Base-by-base conservation (phyloP, 2,113 vertebrate genomes). In the Apeltes quadracus region DNA sequence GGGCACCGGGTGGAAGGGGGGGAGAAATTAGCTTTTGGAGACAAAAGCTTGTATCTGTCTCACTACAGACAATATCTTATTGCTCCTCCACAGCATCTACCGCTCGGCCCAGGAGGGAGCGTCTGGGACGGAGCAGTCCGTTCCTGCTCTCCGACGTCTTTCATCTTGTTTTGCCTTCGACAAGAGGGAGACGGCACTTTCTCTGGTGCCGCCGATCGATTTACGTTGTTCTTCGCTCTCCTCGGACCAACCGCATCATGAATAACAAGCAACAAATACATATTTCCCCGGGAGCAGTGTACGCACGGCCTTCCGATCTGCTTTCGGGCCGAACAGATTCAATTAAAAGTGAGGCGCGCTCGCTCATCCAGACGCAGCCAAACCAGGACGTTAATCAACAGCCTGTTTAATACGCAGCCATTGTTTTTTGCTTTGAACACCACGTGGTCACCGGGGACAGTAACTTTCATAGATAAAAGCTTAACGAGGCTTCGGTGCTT, bases 381-480 rank as follows among this genome's bases (percentile, higher is more conserved):
- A 75, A 55, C 22, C 65, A 67, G 66, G 69, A 69, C 68, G 66
- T 84, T 79, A 50, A 79, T 76, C 83, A 85, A 74, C 78, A 44
- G 75, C 54, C 80, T 59, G 61, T 44, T 76, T 57, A 64, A 83
- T 65, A 23, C 65, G 6, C 44, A 80, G 55, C 53, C 64, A 57
- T 72, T 68, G 70, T 84, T 82, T n/a, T 12, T 66, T 68, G 71
- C 79, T 84, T 18, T 27, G 61, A 81, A 59, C 36, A 29, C 32
- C 59, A 34, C 14, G 53, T 13, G 48, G 63, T 66, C 80, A 70
- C 64, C 72, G 11, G 72, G 71, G 41, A 81, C 55, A n/a, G 36
- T 22, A 41, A 59, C 72, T 75, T 77, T 63, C 3, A 82, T 16
- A 58, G 63, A 77, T 77, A 65, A 58, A 69, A 39, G 10, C 77